phyloP scores from a whole-genome alignment of 2,888 invertebrate species.

The Sepioteuthis lessoniana region DNA sequence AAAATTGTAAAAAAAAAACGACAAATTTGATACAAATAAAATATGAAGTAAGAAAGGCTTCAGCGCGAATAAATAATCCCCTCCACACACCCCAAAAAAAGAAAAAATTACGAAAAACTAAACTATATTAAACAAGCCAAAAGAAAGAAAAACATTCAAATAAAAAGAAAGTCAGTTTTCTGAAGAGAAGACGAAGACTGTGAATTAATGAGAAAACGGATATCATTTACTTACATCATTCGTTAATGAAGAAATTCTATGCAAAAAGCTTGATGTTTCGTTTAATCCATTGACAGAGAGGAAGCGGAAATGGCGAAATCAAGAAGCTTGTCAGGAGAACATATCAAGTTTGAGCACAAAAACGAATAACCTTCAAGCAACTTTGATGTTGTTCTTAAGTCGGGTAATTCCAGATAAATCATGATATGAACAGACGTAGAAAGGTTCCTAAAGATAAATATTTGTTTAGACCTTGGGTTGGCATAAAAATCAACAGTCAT shows the following conservation, averaged over 20 bases:
- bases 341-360: background rate
- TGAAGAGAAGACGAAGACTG: too few relatives aligned
- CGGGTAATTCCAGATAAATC: background rate
- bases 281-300: background rate
- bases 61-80: too few relatives aligned
- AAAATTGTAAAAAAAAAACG: too few relatives aligned
- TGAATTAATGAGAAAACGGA: background rate
- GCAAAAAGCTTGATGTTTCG: background rate
- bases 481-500: background rate
- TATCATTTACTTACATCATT: background rate
- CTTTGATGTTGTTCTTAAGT: background rate
- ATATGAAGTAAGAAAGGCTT: too few relatives aligned
- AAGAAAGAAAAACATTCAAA: too few relatives aligned
- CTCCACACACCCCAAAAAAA: too few relatives aligned
- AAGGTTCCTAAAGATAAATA: background rate
- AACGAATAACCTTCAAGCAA: background rate
- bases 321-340: background rate
- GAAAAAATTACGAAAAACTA: too few relatives aligned
- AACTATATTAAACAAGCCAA: too few relatives aligned
- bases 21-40: too few relatives aligned
- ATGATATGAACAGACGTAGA: background rate
- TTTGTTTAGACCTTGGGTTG: background rate
- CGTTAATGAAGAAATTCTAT: background rate
- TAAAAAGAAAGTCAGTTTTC: too few relatives aligned
- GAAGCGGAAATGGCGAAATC: background rate